Base-by-base conservation (phyloP, 2,888 invertebrate species). In the Argyresthia albistria region DNA sequence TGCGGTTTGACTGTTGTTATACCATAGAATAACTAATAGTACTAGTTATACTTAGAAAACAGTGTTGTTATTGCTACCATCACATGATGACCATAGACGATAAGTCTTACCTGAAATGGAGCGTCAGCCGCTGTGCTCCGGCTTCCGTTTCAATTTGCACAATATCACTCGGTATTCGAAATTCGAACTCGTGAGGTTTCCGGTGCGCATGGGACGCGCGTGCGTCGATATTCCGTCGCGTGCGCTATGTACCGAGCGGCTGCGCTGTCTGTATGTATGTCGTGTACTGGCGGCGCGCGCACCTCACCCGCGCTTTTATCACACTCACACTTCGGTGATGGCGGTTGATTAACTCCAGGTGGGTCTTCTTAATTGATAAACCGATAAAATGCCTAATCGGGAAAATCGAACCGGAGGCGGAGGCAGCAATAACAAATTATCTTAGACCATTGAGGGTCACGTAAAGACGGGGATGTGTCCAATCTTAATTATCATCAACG, bases 261-360 rank as follows among this genome's bases (percentile, higher is more conserved):
- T 71, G 78, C 79, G 76, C 62, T 67, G 37, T 8, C 16, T 25
- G 37, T 37, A 11, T 69, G 76, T 73, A 67, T 67, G 66, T 57
- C 73, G 66, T 68, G 69, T 81, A 87, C 86, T 87, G 82, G 63
- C 78, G 69, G 73, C 76, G 81, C 80, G 82, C 82, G 82, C 67
- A 64, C 60, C 58, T 63, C 60, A 59, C 69, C 55, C 70, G 61
- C 74, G 73, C 82, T 86, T 87, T 77, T 86, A 87, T 83, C 80
- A 86, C 70, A 79, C 82, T 51, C 77, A 76, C 70, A 70, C 68
- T 69, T 66, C 68, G 64, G 69, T 25, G 6, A 25, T 25, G 25
- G 25, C 25, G 25, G 25, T 25, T 25, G 25, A 25, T 25, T 25
- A 25, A 25, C 25, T 25, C 25, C 25, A 25, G 25, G 25, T 25